A percentile compares a stretch with the other conserved stretches of the same genome.
These are phyloP conservation scores for Eciton burchellii DNA, from an alignment of 1,140 invertebrate genomes.

Conservation along the genomic window DNA sequence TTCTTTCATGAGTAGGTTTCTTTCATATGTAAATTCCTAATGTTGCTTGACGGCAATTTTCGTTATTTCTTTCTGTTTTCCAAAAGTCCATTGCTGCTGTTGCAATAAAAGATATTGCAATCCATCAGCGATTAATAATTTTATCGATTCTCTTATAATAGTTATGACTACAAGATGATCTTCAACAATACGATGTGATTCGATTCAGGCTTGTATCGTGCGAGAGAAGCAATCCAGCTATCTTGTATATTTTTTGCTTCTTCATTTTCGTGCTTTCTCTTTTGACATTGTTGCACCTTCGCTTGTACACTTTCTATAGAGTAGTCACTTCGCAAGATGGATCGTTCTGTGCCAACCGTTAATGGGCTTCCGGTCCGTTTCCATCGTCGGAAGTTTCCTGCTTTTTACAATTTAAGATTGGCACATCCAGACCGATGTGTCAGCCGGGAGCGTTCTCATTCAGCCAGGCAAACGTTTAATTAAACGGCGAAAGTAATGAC, in stretches of 20 bases:
- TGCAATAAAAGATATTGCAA: neutral
- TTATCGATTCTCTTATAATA: slow-evolving; percentile 11
- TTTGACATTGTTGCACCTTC: slow-evolving; percentile 41
- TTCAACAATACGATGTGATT: slow-evolving; percentile 13
- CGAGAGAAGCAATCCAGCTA: slow-evolving; percentile 20
- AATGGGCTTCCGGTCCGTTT: slow-evolving; percentile 68
- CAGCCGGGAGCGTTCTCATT: slow-evolving; percentile 44
- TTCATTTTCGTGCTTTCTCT: slow-evolving; percentile 21
- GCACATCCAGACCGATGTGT: slow-evolving; percentile 47
- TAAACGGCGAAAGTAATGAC: slow-evolving; percentile 9
- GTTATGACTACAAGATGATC: neutral
- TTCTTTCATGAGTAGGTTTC: too few species aligned
- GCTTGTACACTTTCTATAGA: slow-evolving; percentile 46
- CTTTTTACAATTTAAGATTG: slow-evolving; percentile 59
- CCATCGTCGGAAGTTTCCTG: slow-evolving; percentile 53
- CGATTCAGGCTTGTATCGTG: slow-evolving; percentile 12
- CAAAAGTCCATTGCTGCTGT: neutral
- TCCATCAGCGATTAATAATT: neutral
- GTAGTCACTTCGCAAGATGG: slow-evolving; percentile 65
- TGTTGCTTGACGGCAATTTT: neutral
- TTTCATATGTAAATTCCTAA: too few species aligned
- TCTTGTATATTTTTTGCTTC: slow-evolving; percentile 46
- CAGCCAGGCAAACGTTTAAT: slow-evolving; percentile 45
- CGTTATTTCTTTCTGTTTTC: neutral
- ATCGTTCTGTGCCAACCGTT: slow-evolving; percentile 59